phyloP scores from a whole-genome alignment of 2,797 vertebrate species.

The Pyrocephalus nanus region DNA sequence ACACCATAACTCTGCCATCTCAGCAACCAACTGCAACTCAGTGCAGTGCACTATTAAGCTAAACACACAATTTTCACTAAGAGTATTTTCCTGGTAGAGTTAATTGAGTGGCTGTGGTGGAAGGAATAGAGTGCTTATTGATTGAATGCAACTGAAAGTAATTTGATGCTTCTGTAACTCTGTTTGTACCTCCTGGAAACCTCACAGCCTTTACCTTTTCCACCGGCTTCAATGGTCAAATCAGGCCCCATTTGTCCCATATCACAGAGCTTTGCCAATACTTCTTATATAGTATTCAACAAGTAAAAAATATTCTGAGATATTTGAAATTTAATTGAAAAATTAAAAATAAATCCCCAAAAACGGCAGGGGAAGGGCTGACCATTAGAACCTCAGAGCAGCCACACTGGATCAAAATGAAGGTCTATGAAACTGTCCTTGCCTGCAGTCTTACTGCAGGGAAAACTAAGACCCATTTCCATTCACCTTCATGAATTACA shows the following conservation, averaged over 20 bases:
- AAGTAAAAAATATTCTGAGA: neutral
- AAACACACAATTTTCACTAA: neutral
- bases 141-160: neutral
- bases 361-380: neutral
- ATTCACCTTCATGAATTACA: neutral
- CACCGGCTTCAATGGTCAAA: neutral
- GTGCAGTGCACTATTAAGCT: neutral
- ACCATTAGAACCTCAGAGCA: neutral
- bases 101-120: neutral
- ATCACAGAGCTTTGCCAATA: neutral
- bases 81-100: neutral
- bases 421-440: neutral
- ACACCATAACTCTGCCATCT: neutral
- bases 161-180: neutral
- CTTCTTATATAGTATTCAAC: neutral
- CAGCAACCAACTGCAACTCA: neutral
- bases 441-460: neutral
- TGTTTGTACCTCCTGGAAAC: neutral
- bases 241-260: neutral
- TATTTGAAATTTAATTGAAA: neutral
- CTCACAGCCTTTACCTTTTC: neutral
- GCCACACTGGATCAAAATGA: neutral
- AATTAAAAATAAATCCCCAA: neutral
- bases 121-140: neutral
- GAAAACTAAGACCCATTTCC: neutral